Evolutionary conservation across 2,113 vertebrate species (phyloP).

Genomic region (Laticauda laticaudata): DNA sequence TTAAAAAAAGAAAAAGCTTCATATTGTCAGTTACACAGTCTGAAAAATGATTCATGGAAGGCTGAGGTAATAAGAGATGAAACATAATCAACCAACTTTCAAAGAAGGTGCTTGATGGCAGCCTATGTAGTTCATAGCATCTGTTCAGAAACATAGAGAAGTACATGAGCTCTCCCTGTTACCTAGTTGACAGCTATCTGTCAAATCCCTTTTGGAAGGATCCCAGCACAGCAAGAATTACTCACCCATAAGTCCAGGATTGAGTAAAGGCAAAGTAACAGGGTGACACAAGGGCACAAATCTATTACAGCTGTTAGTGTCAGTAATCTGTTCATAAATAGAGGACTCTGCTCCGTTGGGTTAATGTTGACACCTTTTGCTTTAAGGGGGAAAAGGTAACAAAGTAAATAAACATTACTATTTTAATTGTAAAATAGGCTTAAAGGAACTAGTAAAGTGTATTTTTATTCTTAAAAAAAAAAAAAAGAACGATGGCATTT

Average conservation of each 20-base stretch:
- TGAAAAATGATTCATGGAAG: neutral
- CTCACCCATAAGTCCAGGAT: neutral
- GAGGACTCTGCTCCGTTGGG: constrained; percentile 49
- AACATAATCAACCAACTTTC: neutral
- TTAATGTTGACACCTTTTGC: constrained; percentile 41
- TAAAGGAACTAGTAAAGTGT: constrained; percentile 11
- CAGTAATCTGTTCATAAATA: constrained; percentile 54
- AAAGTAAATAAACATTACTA: constrained; percentile 17
- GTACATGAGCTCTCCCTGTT: neutral
- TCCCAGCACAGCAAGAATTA: constrained; percentile 28
- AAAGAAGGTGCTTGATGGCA: neutral
- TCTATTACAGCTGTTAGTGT: constrained; percentile 23
- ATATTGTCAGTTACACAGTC: neutral
- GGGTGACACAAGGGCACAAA: constrained; percentile 35
- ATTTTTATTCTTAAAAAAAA: neutral
- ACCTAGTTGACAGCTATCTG: neutral
- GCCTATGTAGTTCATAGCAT: neutral
- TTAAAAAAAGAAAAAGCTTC: neutral
- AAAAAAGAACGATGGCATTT: constrained; percentile 11
- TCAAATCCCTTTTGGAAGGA: constrained; percentile 31
- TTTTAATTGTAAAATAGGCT: constrained; percentile 28
- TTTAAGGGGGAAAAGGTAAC: constrained; percentile 6
- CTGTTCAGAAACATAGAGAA: constrained; percentile 16
- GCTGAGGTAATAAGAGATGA: neutral
- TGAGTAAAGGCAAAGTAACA: neutral